A percentile compares a stretch with the other conserved stretches of the same genome.
Conservation (phyloP, 1,140 invertebrate species). For the Dinoponera quadriceps region DNA sequence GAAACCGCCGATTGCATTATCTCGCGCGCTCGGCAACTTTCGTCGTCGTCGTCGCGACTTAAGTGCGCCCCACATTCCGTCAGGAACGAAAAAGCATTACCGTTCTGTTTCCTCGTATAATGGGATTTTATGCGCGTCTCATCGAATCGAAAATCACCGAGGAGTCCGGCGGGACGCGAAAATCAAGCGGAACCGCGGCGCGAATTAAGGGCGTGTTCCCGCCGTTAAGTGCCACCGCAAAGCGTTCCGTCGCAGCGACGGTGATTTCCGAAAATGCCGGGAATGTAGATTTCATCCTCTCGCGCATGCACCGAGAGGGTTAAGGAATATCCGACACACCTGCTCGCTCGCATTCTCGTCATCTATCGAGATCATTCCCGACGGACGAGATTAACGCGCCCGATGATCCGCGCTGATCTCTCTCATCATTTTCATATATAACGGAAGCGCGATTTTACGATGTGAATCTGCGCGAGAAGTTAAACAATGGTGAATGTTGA, state of each 20-base stretch:
- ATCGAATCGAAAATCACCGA: neutral
- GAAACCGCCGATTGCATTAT: slow-evolving; percentile 22
- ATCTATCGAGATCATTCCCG: too few species aligned
- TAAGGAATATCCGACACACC: neutral
- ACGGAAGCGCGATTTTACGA: too few species aligned
- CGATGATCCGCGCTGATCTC: too few species aligned
- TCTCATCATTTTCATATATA: too few species aligned
- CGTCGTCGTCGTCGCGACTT: slow-evolving; percentile 10
- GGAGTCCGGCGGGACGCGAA: neutral
- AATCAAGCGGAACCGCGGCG: neutral
- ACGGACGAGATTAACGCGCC: too few species aligned
- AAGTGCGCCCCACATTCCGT: neutral
- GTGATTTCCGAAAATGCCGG: neutral
- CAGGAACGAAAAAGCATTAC: slow-evolving; percentile 13
- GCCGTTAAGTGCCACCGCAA: slow-evolving; percentile 6
- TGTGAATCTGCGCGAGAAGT: too few species aligned
- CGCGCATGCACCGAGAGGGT: neutral
- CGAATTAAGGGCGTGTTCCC: slow-evolving; percentile 25
- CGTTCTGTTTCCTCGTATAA: slow-evolving; percentile 3
- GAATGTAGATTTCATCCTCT: neutral
- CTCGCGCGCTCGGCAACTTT: neutral
- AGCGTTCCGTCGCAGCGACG: neutral
- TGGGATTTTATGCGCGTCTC: neutral
- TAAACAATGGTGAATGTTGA: too few species aligned
- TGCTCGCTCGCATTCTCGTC: neutral